Percentiles rank a stretch among this genome's conserved stretches.
phyloP scores from a whole-genome alignment of 2,113 vertebrate species.

The Apeltes quadracus region DNA sequence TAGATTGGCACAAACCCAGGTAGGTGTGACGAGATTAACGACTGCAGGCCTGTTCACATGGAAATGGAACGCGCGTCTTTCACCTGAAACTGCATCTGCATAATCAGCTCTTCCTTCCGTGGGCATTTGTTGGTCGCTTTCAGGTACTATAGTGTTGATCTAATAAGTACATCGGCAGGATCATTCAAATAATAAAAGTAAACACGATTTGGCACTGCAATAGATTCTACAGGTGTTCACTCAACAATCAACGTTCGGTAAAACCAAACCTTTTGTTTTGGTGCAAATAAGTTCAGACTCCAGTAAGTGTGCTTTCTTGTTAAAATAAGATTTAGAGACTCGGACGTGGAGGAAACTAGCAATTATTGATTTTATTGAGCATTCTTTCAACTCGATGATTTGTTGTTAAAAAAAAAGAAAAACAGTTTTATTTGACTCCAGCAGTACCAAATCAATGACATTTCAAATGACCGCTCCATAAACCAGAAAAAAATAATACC shows the following conservation, averaged over 20 bases:
- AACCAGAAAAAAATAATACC: no score
- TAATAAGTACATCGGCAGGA: background rate
- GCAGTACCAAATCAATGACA: no score
- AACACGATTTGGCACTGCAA: background rate
- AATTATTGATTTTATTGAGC: background rate
- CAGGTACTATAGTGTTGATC: slow-evolving; percentile 1
- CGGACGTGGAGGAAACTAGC: background rate
- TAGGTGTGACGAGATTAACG: background rate
- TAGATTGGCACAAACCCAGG: background rate
- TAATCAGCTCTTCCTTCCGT: background rate
- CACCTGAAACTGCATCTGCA: slow-evolving; percentile 40
- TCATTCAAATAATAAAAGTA: background rate
- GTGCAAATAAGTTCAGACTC: background rate
- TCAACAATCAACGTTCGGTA: background rate
- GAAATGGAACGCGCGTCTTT: slow-evolving; percentile 31
- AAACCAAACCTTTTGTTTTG: slow-evolving; percentile 2
- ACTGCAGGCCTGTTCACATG: slow-evolving; percentile 10
- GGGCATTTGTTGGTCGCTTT: background rate
- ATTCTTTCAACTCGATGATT: background rate
- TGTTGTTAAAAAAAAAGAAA: background rate
- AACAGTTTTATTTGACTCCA: background rate
- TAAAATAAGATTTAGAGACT: no score
- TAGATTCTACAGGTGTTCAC: no score
- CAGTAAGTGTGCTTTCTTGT: background rate
- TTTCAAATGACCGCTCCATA: background rate